phyloP scores from a whole-genome alignment of 2,888 invertebrate genomes.

The Andrena hattorfiana region DNA sequence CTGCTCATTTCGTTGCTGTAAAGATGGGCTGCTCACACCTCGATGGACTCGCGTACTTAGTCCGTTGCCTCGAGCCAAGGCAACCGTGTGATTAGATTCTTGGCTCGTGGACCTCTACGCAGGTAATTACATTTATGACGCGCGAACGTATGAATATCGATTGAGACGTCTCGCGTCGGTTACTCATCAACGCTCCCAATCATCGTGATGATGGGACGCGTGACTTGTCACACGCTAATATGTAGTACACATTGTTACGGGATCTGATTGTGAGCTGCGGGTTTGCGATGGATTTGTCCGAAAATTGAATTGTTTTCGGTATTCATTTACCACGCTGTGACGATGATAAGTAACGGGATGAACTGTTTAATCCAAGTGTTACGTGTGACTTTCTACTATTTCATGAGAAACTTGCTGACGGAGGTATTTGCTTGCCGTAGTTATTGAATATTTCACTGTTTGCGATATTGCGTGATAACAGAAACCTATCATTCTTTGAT shows the following conservation, averaged over 20 bases:
- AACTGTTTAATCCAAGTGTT: no score
- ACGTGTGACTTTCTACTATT: no score
- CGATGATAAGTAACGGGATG: no score
- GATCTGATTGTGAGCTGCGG: neutral
- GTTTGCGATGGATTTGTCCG: neutral
- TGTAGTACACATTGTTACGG: neutral
- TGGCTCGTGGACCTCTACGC: slow-evolving; percentile 35
- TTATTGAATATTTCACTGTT: no score
- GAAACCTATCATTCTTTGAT: no score
- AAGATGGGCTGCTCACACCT: slow-evolving; percentile 42
- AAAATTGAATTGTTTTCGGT: no score
- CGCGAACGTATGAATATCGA: slow-evolving; percentile 57
- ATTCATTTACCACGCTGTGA: no score
- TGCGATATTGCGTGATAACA: no score
- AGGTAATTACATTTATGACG: slow-evolving; percentile 66
- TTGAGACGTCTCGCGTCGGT: slow-evolving; percentile 26
- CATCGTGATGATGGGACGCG: slow-evolving; percentile 21
- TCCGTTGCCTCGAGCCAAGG: slow-evolving; percentile 57
- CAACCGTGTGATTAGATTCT: slow-evolving; percentile 66
- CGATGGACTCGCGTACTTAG: slow-evolving; percentile 43
- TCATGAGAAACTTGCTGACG: no score
- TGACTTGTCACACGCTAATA: slow-evolving; percentile 13
- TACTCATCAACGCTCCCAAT: slow-evolving; percentile 37
- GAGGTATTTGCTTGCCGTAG: no score
- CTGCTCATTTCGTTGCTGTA: slow-evolving; percentile 6